These are phyloP conservation scores for Steromphala cineraria DNA, from an alignment of 2,888 invertebrate genomes.

Conservation along the genomic window DNA sequence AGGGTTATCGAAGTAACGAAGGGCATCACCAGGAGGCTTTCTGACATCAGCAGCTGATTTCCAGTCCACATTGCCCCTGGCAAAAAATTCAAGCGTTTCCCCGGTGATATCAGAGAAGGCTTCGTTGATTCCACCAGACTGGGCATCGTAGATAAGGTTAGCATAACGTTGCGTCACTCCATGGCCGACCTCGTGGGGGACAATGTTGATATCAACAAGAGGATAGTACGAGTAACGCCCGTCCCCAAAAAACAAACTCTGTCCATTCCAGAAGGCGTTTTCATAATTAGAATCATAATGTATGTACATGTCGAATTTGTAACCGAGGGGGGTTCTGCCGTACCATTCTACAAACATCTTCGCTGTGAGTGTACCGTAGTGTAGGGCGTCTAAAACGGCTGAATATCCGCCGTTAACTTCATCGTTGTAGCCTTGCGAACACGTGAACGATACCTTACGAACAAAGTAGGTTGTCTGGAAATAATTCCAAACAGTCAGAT, in stretches of 20 bases:
- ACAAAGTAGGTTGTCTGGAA: background rate
- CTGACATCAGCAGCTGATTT: constrained; percentile 33
- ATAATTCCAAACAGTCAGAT: constrained; percentile 30
- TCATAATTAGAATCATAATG: constrained; percentile 37
- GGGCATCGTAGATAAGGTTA: constrained; percentile 33
- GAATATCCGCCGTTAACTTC: constrained; percentile 38
- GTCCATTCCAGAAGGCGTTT: constrained; percentile 43
- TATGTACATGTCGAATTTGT: constrained; percentile 32
- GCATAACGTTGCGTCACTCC: constrained; percentile 45
- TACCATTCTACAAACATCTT: constrained; percentile 47
- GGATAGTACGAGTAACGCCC: constrained; percentile 40
- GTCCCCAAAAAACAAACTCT: constrained; percentile 40
- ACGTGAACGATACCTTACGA: constrained; percentile 24
- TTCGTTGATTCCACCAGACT: constrained; percentile 46
- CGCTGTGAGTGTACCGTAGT: constrained; percentile 30
- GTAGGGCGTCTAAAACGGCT: constrained; percentile 44
- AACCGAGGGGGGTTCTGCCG: constrained; percentile 17
- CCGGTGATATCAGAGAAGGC: constrained; percentile 50
- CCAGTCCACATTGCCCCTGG: constrained; percentile 33
- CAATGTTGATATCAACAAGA: constrained; percentile 34
- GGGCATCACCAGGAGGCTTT: constrained; percentile 11
- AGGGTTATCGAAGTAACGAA: constrained; percentile 40
- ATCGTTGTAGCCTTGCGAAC: constrained; percentile 36
- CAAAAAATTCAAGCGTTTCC: constrained; percentile 41
- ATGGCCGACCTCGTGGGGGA: constrained; percentile 52